Evolutionary conservation across 2,888 invertebrate species (phyloP), one percentile per base, ranked within the genome.

Genomic region (Argynnis bischoffii): DNA sequence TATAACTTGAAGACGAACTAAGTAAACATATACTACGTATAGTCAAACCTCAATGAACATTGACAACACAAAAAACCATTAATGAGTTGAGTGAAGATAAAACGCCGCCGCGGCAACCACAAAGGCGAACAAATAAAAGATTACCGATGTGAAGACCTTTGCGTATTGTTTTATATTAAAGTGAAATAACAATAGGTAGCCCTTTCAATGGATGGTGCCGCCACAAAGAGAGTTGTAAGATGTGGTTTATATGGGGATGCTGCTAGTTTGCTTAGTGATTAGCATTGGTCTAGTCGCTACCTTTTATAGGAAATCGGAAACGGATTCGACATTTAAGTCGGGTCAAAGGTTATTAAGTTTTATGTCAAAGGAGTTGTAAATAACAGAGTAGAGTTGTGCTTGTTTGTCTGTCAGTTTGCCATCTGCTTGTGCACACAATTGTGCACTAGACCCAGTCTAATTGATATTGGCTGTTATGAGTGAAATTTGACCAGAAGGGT

Each of bases 171-270:
- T 92, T 92, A 91, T 90, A 91, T 88, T 87, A 88, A 91, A 88
- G 81, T 89, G 92, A 90, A 89, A 91, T 78, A 92, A 92, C 92
- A 92, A 92, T 92, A 92, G 92, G 92, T 91, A 91, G 92, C 87
- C 81, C 79, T 84, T 91, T 92, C 92, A 92, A 90, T 91, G 91
- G 90, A 74, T 81, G 81, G 82, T 81, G 91, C 92, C 92, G 90
- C 87, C 90, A 91, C 91, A 92, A 91, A 90, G 87, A 89, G 81
- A 75, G 77, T 56, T 67, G 63, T 81, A 75, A 79, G 67, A 74
- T 70, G 46, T 2, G 78, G 87, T 21, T 78, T 81, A 82, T 81
- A 90, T 86, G 84, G 16, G 13, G 41, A 18, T 26, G 48, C 41
- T 16, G 63, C 53, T 48, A 14, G 51, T 15, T 16, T 16, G 4